Evolutionary conservation across 2,888 invertebrate genomes (phyloP), one percentile per base, ranked within the genome.

Genomic region (Cabera pusaria): DNA sequence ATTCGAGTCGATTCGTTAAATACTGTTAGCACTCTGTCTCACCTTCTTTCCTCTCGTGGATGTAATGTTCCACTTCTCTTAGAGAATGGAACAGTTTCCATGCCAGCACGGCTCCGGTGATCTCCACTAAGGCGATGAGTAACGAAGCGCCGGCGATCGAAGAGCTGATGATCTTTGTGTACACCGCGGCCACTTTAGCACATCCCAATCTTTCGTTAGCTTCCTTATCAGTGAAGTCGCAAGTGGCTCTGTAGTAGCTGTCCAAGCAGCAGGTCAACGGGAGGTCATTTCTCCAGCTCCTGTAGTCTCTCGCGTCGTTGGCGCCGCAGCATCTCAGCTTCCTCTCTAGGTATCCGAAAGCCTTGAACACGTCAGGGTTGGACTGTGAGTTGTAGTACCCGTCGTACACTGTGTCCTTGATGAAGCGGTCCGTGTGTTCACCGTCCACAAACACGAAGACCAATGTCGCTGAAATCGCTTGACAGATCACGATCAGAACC

Each of bases 121-220:
- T 76, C 50, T 87, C 86, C 16, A 86, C 49, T 16, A 87, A 19
- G 1, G 79, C 75, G 5, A 87, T 84, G 2, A 88, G 45, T 5
- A 87, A 50, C 0, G 86, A 83, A 17, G 82, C 81, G 6, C 84
- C 87, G 4, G 86, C 87, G 0, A 88, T 71, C 0, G 83, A 83
- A 0, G 87, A 86, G 41, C 84, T 85, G 50, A 88, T 86, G 32
- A 88, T 88, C 61, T 87, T 87, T 0, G 85, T 82, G 48, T 88
- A 88, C 9, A 86, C 88, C n/a, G 87, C 57, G 0, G 88, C 88
- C 38, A 88, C 88, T 66, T 87, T 87, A 49, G 87, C 86, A 69
- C 87, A 88, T 21, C 88, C 88, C 21, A 87, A 54, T 54, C 87
- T 65, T 40, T 88, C 88, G 40, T 88, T 88, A 0, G 88, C 88